A percentile compares a stretch with the other conserved stretches of the same genome.
phyloP scores from a whole-genome alignment of 2,797 vertebrate genomes.

The Chelonia mydas region DNA sequence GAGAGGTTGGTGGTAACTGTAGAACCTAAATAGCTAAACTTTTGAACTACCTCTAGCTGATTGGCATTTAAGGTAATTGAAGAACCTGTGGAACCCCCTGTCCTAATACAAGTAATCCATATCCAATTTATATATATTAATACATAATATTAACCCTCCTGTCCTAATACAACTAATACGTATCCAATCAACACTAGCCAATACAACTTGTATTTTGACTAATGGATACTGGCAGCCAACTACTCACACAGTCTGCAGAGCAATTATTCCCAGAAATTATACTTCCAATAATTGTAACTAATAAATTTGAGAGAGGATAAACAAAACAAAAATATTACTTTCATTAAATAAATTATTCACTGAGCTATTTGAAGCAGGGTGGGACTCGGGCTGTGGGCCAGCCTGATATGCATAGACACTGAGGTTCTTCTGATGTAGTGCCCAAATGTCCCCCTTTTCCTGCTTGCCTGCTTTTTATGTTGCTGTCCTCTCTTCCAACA shows the following conservation, averaged over 20 bases:
- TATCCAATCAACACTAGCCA: background rate
- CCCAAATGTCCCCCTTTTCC: background rate
- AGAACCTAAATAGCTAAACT: too few relatives aligned
- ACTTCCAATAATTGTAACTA: background rate
- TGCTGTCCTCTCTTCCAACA: background rate
- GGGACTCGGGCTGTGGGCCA: background rate
- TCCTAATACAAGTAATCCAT: background rate
- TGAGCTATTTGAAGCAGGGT: background rate
- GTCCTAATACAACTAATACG: too few relatives aligned
- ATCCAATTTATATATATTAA: background rate
- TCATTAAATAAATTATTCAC: background rate
- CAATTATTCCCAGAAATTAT: background rate
- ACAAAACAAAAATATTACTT: background rate
- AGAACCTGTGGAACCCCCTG: too few relatives aligned
- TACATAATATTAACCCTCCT: too few relatives aligned
- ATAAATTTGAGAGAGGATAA: background rate
- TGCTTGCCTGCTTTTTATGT: background rate
- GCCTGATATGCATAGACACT: background rate
- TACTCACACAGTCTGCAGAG: background rate
- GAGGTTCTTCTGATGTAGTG: too few relatives aligned
- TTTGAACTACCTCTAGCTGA: too few relatives aligned
- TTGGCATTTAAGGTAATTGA: too few relatives aligned
- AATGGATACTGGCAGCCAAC: background rate
- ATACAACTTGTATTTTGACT: background rate
- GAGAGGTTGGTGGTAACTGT: too few relatives aligned